Conservation (phyloP, 1,140 invertebrate genomes). For the Lucilia sericata region DNA sequence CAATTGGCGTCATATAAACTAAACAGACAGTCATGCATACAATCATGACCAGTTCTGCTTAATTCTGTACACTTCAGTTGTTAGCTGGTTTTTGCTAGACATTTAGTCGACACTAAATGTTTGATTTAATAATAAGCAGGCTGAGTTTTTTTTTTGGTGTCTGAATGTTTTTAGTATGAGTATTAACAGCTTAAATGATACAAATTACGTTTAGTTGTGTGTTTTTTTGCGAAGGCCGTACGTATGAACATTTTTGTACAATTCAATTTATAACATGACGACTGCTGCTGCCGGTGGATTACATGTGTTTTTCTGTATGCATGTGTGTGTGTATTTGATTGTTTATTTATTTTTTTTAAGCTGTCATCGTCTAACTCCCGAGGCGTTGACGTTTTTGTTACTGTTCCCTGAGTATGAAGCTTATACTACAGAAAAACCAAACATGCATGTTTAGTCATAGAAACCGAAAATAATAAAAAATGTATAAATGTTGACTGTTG, state of each 20-base stretch:
- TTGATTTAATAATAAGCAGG: background rate
- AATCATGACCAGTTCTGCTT: background rate
- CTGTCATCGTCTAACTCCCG: constrained; percentile 13
- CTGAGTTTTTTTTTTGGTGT: background rate
- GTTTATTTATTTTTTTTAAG: background rate
- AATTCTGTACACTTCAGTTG: too few relatives aligned
- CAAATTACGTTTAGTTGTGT: background rate
- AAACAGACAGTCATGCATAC: background rate
- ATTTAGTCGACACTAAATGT: background rate
- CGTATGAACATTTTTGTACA: background rate
- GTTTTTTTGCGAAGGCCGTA: background rate
- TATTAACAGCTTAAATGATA: background rate
- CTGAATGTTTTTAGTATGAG: background rate
- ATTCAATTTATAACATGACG: background rate
- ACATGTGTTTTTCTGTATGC: background rate
- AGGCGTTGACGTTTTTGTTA: background rate
- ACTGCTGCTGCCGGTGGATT: background rate
- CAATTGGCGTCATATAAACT: too few relatives aligned
- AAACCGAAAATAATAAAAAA: background rate
- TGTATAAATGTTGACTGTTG: background rate
- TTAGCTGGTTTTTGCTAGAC: background rate
- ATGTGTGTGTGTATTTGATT: background rate
- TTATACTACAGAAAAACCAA: background rate
- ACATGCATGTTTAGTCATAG: constrained; percentile 17
- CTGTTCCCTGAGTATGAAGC: background rate